Conservation (phyloP, 2,113 vertebrate genomes). For the Odocoileus virginianus region DNA sequence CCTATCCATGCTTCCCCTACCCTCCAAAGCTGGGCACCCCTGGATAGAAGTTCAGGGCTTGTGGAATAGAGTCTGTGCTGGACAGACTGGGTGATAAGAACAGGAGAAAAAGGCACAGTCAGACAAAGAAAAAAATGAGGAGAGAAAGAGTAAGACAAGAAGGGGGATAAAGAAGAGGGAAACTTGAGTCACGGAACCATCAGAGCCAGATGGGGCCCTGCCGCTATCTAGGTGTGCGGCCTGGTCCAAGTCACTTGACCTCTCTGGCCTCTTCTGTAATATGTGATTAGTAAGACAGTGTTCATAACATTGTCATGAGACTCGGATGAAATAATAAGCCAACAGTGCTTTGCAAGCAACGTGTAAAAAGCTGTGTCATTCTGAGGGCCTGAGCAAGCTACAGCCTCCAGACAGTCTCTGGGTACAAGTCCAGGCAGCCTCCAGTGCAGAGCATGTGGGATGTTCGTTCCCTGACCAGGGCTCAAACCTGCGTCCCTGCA, state of each 20-base stretch:
- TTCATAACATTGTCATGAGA: conserved; percentile 19
- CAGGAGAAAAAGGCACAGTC: not conserved
- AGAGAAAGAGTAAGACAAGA: not conserved
- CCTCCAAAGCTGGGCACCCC: not conserved
- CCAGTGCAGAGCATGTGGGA: not conserved
- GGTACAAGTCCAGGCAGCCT: not conserved
- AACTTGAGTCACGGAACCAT: accelerated
- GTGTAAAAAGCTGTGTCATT: not conserved
- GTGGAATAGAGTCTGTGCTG: not conserved
- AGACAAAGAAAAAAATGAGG: not conserved
- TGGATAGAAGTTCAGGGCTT: not conserved
- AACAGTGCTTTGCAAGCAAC: conserved; percentile 19
- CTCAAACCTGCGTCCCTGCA: not conserved
- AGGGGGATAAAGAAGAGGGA: not conserved
- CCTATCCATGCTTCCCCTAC: not conserved
- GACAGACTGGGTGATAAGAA: accelerated
- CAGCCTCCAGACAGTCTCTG: accelerated
- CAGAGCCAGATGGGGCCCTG: not conserved
- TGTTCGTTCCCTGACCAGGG: not conserved
- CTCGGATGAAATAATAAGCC: conserved; percentile 24
- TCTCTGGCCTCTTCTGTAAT: not conserved
- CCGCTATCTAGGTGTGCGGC: not conserved
- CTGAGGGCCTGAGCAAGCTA: not conserved
- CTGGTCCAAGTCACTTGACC: not conserved
- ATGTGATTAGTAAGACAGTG: conserved; percentile 1